Conservation (phyloP, 2,888 invertebrate genomes). For the Pachycephus smyrnensis region DNA sequence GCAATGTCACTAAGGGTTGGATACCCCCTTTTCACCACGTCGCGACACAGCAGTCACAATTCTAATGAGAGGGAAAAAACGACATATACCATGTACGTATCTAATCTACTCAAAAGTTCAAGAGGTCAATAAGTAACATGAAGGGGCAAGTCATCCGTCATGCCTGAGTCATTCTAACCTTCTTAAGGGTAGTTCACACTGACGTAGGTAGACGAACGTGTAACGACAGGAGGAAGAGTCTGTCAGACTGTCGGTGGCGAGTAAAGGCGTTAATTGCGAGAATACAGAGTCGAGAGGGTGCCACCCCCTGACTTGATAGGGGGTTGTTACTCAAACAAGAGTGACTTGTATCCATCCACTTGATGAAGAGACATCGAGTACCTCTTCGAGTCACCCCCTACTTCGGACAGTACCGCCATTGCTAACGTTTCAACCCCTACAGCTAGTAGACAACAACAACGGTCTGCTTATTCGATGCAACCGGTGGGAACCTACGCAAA, state of each 20-base stretch:
- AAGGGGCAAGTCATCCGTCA: background rate
- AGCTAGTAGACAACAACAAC: background rate
- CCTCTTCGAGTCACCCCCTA: constrained; percentile 5
- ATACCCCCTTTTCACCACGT: background rate
- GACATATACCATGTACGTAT: background rate
- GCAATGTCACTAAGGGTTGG: background rate
- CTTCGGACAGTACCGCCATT: background rate
- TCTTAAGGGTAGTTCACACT: background rate
- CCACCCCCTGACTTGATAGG: constrained; percentile 3
- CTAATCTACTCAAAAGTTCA: background rate
- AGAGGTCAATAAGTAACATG: background rate
- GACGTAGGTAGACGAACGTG: background rate
- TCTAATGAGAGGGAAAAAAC: background rate
- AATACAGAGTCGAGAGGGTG: constrained; percentile 10
- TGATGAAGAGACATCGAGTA: constrained; percentile 32
- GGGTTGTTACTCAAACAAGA: constrained; percentile 33
- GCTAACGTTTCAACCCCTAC: background rate
- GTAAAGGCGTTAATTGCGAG: constrained; percentile 38
- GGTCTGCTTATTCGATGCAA: background rate
- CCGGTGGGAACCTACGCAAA: background rate
- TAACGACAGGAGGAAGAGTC: background rate
- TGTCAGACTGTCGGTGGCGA: constrained; percentile 29
- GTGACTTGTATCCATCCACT: constrained; percentile 38
- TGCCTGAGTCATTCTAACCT: background rate
- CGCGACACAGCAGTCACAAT: background rate